Conservation (phyloP, 2,797 vertebrate species). For the Glyptemys insculpta region DNA sequence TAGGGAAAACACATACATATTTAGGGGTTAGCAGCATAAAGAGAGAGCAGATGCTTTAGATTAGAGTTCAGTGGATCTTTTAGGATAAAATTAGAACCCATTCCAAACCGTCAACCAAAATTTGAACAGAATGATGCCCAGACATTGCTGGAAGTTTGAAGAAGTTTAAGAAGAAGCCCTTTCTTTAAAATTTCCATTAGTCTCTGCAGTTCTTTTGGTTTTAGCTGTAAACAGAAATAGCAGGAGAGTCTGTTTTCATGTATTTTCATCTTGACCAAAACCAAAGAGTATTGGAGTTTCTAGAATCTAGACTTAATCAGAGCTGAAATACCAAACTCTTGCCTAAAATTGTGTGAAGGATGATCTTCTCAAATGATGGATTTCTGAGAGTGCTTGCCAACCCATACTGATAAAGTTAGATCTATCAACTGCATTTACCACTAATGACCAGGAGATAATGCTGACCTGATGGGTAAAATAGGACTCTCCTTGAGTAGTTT, state of each 20-base stretch:
- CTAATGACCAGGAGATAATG: neutral
- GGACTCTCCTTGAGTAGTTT: neutral
- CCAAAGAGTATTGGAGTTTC: neutral
- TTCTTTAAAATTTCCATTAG: neutral
- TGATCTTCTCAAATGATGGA: neutral
- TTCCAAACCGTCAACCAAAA: neutral
- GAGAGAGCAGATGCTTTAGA: neutral
- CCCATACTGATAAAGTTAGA: neutral
- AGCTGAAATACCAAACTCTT: neutral
- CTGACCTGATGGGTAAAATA: neutral
- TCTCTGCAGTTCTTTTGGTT: neutral
- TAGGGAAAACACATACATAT: neutral
- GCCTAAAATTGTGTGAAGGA: neutral
- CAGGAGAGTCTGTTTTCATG: neutral
- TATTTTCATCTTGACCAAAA: neutral
- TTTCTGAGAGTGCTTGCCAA: neutral
- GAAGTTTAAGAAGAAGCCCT: neutral
- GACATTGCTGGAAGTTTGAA: neutral
- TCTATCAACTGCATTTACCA: neutral
- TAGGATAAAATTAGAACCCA: neutral
- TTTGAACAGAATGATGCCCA: neutral
- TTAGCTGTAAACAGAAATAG: neutral
- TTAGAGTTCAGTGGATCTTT: neutral
- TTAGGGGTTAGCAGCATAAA: neutral
- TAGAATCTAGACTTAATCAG: neutral